These are phyloP conservation scores for Struthidea cinerea DNA, from an alignment of 2,113 vertebrate species.

Conservation along the genomic window DNA sequence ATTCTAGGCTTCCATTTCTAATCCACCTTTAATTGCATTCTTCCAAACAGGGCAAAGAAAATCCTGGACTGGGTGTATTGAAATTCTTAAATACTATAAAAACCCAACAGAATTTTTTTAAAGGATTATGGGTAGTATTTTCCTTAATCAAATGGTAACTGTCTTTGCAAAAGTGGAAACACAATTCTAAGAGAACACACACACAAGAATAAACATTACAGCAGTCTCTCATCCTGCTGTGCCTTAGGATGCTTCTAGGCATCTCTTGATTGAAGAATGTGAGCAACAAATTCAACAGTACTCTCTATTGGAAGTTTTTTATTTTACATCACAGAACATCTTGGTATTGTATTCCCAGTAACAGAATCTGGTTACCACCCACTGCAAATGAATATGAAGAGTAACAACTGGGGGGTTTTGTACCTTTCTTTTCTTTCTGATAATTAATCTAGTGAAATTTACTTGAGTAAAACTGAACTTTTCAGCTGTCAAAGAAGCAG, in stretches of 20 bases:
- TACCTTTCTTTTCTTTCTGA: background rate
- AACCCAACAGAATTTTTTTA: background rate
- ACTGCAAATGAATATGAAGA: background rate
- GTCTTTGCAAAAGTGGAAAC: background rate
- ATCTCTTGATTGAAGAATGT: background rate
- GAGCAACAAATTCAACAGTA: background rate
- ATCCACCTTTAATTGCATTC: background rate
- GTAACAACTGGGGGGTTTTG: background rate
- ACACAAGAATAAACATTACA: background rate
- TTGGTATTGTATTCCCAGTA: background rate
- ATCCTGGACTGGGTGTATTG: background rate
- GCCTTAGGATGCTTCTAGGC: background rate
- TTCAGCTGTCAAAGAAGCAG: background rate
- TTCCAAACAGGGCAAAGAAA: background rate
- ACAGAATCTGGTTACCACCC: fast-evolving
- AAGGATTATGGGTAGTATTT: background rate
- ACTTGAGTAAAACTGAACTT: background rate
- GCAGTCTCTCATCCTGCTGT: background rate
- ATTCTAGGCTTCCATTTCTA: background rate
- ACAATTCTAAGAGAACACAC: background rate
- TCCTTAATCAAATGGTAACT: background rate
- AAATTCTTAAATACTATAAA: background rate
- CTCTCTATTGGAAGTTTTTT: background rate
- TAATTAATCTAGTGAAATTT: background rate
- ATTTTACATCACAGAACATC: background rate